phyloP scores from a whole-genome alignment of 2,888 invertebrate genomes.

The Euproctis similis region DNA sequence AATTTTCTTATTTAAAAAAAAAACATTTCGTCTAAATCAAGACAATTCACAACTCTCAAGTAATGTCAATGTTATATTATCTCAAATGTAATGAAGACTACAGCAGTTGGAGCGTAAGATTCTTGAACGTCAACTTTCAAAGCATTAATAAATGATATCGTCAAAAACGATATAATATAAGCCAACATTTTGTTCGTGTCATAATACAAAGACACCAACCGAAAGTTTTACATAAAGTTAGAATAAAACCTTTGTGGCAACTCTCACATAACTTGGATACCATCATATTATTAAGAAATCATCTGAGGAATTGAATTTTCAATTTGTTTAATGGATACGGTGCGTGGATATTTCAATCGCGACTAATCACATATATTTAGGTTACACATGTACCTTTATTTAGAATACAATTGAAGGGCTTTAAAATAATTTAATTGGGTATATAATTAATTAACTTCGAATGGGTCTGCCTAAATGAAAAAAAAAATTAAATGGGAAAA shows the following conservation, averaged over 20 bases:
- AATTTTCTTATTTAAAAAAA: too few species aligned
- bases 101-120: constrained; percentile 6
- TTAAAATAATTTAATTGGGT: constrained; percentile 9
- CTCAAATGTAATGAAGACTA: constrained; percentile 2
- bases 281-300: constrained; percentile 23
- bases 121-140: constrained; percentile 15
- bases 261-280: constrained; percentile 21
- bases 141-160: constrained; percentile 26
- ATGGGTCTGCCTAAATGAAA: too few species aligned
- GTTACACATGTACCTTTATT: too few species aligned
- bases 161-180: constrained; percentile 14
- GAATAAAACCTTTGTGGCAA: constrained; percentile 21
- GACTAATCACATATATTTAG: constrained; percentile 16
- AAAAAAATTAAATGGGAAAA: too few species aligned
- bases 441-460: constrained; percentile 16
- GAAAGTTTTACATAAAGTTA: constrained; percentile 30
- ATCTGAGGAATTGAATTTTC: constrained; percentile 20
- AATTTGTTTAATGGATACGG: constrained; percentile 28
- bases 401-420: constrained; percentile 11
- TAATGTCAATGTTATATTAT: constrained; percentile 3
- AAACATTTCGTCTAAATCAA: too few species aligned
- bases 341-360: constrained; percentile 9
- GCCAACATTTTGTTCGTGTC: constrained; percentile 13
- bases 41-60: too few species aligned
- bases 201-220: too few species aligned